Percentiles rank a stretch among this genome's conserved stretches.
phyloP scores from a whole-genome alignment of 1,140 invertebrate species.

The Anastrepha obliqua region DNA sequence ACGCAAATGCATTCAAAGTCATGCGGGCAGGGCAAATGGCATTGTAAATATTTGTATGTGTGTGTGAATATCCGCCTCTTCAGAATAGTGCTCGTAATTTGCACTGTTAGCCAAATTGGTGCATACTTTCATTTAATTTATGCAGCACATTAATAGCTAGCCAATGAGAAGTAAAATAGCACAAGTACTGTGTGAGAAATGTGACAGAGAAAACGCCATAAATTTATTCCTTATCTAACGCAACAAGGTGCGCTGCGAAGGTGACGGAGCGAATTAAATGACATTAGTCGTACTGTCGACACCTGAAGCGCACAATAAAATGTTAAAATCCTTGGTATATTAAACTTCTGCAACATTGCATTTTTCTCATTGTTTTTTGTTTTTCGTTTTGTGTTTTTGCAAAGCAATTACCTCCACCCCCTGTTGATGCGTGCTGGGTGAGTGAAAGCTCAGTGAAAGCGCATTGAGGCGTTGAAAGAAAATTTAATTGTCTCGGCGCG shows the following conservation, averaged over 20 bases:
- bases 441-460: background rate
- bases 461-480: background rate
- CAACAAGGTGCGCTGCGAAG: background rate
- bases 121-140: conserved; percentile 14
- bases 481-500: conserved; percentile 31
- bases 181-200: background rate
- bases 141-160: background rate
- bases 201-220: background rate
- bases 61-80: background rate
- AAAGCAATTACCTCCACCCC: conserved; percentile 6
- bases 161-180: background rate
- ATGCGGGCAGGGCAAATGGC: background rate
- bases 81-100: background rate
- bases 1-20: background rate
- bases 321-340: conserved; percentile 16
- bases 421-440: background rate
- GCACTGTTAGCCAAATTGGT: conserved; percentile 26
- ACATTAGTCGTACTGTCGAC: background rate
- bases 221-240: background rate
- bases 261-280: conserved; percentile 12
- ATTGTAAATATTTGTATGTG: background rate
- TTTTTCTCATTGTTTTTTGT: background rate
- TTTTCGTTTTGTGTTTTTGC: background rate
- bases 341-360: background rate
- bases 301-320: background rate